A percentile compares a stretch with the other conserved stretches of the same genome.
phyloP scores from a whole-genome alignment of 2,797 vertebrate genomes.

The Myripristis jacobus region DNA sequence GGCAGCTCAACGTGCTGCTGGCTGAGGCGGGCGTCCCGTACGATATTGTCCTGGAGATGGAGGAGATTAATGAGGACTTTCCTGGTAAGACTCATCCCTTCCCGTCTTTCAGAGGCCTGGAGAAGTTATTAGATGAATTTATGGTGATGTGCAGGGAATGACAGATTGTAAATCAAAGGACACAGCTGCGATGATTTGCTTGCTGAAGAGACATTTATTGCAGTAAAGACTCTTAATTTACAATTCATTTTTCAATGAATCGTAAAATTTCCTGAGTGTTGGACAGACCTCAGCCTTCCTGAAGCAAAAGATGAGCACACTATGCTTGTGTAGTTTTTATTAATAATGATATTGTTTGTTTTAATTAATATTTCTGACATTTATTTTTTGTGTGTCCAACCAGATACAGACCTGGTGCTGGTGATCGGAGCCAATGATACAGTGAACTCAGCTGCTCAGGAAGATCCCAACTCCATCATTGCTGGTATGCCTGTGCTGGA shows the following conservation, averaged over 20 bases:
- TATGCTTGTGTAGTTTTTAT: slow-evolving; percentile 19
- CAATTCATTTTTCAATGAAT: no score
- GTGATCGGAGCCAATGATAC: slow-evolving; percentile 85
- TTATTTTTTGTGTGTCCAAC: slow-evolving; percentile 22
- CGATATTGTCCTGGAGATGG: slow-evolving; percentile 88
- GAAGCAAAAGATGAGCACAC: neutral
- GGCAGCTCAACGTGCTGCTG: slow-evolving; percentile 86
- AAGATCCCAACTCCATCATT: slow-evolving; percentile 84
- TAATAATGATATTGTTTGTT: no score
- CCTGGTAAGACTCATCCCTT: slow-evolving; percentile 73
- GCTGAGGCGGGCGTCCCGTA: slow-evolving; percentile 88
- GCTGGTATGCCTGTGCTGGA: slow-evolving; percentile 82
- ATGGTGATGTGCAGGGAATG: no score
- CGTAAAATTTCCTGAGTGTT: no score
- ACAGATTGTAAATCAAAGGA: no score
- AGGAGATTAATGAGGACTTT: slow-evolving; percentile 89
- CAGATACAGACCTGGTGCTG: slow-evolving; percentile 84
- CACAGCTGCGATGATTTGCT: neutral
- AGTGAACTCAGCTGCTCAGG: slow-evolving; percentile 84
- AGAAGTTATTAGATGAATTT: neutral
- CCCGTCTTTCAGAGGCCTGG: neutral
- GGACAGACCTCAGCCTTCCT: no score
- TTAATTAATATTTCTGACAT: no score
- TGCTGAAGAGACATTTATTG: neutral
- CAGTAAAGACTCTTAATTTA: no score